phyloP scores from a whole-genome alignment of 2,888 invertebrate genomes.

The Vannuccia rotundouncinata region DNA sequence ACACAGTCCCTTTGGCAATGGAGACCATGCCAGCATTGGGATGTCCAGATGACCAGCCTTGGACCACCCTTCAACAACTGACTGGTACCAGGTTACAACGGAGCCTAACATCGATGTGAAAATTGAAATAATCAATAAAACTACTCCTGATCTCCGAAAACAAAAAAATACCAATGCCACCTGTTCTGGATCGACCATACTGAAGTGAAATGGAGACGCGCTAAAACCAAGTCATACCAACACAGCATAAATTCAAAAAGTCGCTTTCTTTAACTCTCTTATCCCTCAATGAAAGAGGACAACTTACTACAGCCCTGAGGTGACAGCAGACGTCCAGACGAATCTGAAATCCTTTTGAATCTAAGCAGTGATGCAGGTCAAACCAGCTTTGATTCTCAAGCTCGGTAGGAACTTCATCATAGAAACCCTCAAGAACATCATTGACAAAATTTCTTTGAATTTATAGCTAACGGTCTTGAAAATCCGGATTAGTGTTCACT shows the following conservation, averaged over 20 bases:
- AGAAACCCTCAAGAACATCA: not conserved
- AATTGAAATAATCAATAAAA: not conserved
- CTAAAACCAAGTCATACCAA: not conserved
- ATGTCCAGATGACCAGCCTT: not conserved
- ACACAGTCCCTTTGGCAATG: not conserved
- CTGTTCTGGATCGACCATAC: not conserved
- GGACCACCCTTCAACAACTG: constrained; percentile 11
- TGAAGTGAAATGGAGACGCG: not conserved
- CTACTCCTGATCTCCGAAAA: not conserved
- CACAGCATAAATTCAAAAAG: not conserved
- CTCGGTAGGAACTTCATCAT: not conserved
- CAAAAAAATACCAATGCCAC: not conserved
- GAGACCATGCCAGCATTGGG: constrained; percentile 6
- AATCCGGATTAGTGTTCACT: not conserved
- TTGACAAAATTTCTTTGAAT: not conserved
- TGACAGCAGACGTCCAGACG: not conserved
- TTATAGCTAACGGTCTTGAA: not conserved
- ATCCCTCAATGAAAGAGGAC: not conserved
- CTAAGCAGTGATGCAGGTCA: not conserved
- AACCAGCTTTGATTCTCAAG: not conserved
- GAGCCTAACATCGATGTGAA: not conserved
- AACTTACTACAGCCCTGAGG: too few relatives aligned
- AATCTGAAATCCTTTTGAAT: not conserved
- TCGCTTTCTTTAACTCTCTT: not conserved
- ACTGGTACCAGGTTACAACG: constrained; percentile 5